phyloP scores from a whole-genome alignment of 92 coral and sea anemone genomes.

The Anthopleura xanthogrammica region DNA sequence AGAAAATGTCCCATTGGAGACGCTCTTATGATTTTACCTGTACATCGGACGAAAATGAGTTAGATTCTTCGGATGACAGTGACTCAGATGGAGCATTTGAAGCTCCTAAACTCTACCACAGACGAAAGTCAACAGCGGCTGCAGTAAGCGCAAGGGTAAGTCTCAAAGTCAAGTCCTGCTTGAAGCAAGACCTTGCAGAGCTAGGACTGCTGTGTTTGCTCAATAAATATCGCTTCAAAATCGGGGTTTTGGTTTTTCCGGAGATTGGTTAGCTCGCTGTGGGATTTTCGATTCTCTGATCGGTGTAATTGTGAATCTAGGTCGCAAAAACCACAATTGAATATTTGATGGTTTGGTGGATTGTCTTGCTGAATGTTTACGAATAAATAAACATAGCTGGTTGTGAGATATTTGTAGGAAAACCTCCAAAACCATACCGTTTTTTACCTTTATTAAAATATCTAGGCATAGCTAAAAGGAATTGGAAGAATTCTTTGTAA shows the following conservation, averaged over 20 bases:
- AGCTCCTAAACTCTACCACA: constrained; percentile 73
- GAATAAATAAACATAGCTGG: neutral
- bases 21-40: constrained; percentile 82
- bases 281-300: neutral
- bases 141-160: constrained; percentile 85
- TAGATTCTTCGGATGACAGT: constrained; percentile 88
- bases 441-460: neutral
- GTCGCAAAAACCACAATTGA: neutral
- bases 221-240: constrained; percentile 14
- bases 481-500: neutral
- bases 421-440: neutral
- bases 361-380: neutral
- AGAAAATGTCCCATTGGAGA: constrained; percentile 50
- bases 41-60: constrained; percentile 70
- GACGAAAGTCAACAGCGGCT: constrained; percentile 85
- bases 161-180: neutral
- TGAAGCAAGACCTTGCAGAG: constrained; percentile 2
- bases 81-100: constrained; percentile 78
- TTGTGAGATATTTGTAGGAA: neutral
- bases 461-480: neutral
- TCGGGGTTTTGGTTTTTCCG: constrained; percentile 2
- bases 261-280: neutral
- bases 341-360: constrained; percentile 14
- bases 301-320: neutral
- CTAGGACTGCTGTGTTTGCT: constrained; percentile 8